Evolutionary conservation across 2,113 vertebrate genomes (phyloP).

Genomic region (Catagonus wagneri): DNA sequence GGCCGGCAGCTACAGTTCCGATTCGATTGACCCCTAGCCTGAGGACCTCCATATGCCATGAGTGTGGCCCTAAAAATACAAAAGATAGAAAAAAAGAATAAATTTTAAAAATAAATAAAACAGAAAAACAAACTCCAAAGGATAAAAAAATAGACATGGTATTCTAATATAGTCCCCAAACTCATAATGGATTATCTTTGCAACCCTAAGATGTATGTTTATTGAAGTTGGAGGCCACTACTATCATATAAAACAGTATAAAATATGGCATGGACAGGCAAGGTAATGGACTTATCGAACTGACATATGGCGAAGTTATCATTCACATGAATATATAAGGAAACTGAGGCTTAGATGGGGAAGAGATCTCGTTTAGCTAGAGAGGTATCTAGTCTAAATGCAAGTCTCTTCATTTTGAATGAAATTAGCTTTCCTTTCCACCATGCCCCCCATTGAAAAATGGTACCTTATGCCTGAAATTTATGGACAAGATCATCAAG

Average conservation of each 20-base stretch:
- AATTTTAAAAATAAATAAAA: not conserved
- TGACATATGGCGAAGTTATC: not conserved
- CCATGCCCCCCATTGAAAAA: not conserved
- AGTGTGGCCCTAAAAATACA: too few relatives aligned
- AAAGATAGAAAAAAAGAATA: too few relatives aligned
- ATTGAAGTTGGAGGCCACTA: not conserved
- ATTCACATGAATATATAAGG: not conserved
- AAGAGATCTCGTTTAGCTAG: not conserved
- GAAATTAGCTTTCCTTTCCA: not conserved
- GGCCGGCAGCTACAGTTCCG: too few relatives aligned
- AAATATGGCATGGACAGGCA: not conserved
- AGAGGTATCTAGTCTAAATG: not conserved
- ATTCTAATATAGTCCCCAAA: not conserved
- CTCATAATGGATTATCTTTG: not conserved
- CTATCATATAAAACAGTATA: not conserved
- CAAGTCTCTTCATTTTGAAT: not conserved
- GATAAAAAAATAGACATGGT: constrained; percentile 15
- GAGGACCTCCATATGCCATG: too few relatives aligned
- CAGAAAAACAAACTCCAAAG: not conserved
- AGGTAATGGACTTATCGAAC: not conserved
- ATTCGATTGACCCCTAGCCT: too few relatives aligned
- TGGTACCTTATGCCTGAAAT: not conserved
- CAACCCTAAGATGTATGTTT: not conserved
- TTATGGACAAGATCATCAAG: not conserved
- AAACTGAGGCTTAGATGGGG: not conserved